These are phyloP conservation scores for Petrocephalus sullivani DNA, from an alignment of 2,797 vertebrate species.

Conservation along the genomic window DNA sequence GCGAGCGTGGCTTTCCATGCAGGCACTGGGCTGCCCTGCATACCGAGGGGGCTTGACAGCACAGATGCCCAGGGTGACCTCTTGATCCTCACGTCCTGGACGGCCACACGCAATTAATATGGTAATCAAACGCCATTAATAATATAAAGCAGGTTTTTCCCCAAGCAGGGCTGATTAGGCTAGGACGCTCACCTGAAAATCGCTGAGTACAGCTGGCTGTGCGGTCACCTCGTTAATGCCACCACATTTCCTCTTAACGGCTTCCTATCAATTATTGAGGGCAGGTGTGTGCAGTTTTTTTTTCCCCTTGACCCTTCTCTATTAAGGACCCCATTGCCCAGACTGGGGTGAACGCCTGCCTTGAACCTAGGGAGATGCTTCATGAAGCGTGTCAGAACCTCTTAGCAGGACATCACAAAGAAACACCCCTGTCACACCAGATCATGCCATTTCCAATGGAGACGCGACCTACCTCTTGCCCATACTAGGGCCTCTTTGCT, in stretches of 20 bases:
- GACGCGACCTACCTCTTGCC: not conserved
- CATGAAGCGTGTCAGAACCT: not conserved
- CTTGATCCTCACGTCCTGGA: constrained; percentile 54
- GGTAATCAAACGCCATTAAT: constrained; percentile 51
- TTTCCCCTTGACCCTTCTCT: constrained; percentile 25
- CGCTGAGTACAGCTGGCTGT: constrained; percentile 59
- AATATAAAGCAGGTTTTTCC: constrained; percentile 32
- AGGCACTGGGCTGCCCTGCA: not conserved
- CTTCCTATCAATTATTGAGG: constrained; percentile 65
- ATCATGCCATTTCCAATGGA: not conserved
- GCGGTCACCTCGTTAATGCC: constrained; percentile 63
- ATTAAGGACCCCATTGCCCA: constrained; percentile 45
- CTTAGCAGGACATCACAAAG: not conserved
- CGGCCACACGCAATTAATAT: constrained; percentile 47
- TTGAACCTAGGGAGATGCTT: not conserved
- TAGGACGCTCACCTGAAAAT: constrained; percentile 46
- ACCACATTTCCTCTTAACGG: constrained; percentile 63
- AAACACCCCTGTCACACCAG: not conserved
- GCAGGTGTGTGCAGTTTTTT: constrained; percentile 24
- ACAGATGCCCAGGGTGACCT: constrained; percentile 45
- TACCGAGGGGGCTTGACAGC: not conserved
- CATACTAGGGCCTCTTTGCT: not conserved
- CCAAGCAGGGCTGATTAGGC: constrained; percentile 31
- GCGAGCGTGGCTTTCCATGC: not conserved
- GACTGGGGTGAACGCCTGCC: constrained; percentile 26